Evolutionary conservation across 2,888 invertebrate species (phyloP), one percentile per base, ranked within the genome.

Genomic region (Cenopis cana): DNA sequence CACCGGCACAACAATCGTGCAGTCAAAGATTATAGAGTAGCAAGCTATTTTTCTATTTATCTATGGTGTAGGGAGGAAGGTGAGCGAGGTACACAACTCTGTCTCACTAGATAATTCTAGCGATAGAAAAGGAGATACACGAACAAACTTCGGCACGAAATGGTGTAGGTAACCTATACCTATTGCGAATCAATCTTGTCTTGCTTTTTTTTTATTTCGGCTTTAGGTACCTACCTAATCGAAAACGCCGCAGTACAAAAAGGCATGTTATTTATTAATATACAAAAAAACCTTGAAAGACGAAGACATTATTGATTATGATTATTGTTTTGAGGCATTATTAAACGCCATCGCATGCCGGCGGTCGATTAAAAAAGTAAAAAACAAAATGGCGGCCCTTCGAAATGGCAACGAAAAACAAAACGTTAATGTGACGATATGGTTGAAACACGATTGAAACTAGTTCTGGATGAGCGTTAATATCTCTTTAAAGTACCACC

Each of bases 1-100:
- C 99, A 99, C 92, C 94, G 98, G 73, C 99, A 99, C 94, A 99
- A 99, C 89, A 99, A 99, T 94, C 95, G 97, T 82, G 98, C 98
- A 99, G 61, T 94, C 99, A 89, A 98, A 98, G 24, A 97, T 99
- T 88, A 94, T 84, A 84, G 83, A 82, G 14, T 1, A 3, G 4
- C 24, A 24, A 2, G 5, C 12, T n/a, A n/a, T n/a, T n/a, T n/a
- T n/a, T 5, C 4, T 24, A 4, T 24, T 24, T 24, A 24, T 24
- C 89, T 99, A 99, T 94, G 95, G 97, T 82, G 98, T 98, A 62
- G 99, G 99, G 61, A 94, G 99, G 89, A 98, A 98, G 24, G 97
- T 99, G 88, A 94, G 84, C 84, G 83, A 82, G 14, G 24, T 24
- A 24, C 24, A 24, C 24, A 24, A 24, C 24, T 24, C 24, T 24